These are phyloP conservation scores for Tachina grossa DNA, from an alignment of 2,888 invertebrate genomes.

Conservation along the genomic window DNA sequence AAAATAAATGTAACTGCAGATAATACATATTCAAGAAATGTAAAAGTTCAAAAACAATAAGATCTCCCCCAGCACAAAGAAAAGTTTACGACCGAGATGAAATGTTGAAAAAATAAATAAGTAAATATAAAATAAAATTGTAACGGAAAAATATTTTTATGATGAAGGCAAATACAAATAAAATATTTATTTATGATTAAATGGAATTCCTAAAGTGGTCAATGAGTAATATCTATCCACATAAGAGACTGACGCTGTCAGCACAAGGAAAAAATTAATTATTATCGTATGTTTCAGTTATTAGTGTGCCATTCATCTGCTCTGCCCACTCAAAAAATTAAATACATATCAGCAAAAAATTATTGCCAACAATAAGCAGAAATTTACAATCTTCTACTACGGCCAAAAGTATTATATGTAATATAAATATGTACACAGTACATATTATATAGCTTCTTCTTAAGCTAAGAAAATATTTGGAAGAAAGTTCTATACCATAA, in stretches of 20 bases:
- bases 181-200: slow-evolving; percentile 56
- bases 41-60: neutral
- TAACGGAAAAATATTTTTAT: slow-evolving; percentile 41
- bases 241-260: slow-evolving; percentile 1
- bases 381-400: slow-evolving; percentile 27
- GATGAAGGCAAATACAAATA: slow-evolving; percentile 7
- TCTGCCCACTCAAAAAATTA: slow-evolving; percentile 57
- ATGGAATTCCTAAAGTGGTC: slow-evolving; percentile 66
- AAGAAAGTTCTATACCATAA: neutral
- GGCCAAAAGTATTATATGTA: neutral
- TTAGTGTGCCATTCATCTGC: slow-evolving; percentile 57
- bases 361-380: slow-evolving; percentile 29
- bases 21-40: neutral
- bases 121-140: neutral
- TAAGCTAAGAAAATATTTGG: neutral
- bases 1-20: slow-evolving; percentile 7
- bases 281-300: slow-evolving; percentile 33
- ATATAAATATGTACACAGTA: too few relatives aligned
- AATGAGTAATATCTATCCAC: slow-evolving; percentile 58
- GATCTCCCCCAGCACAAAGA: slow-evolving; percentile 7
- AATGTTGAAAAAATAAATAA: slow-evolving; percentile 12
- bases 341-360: slow-evolving; percentile 24
- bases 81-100: neutral
- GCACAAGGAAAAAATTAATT: slow-evolving; percentile 25
- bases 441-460: too few relatives aligned